These are phyloP conservation scores for Amblyopsis hoosieri DNA, from an alignment of 2,797 vertebrate species.

Conservation along the genomic window DNA sequence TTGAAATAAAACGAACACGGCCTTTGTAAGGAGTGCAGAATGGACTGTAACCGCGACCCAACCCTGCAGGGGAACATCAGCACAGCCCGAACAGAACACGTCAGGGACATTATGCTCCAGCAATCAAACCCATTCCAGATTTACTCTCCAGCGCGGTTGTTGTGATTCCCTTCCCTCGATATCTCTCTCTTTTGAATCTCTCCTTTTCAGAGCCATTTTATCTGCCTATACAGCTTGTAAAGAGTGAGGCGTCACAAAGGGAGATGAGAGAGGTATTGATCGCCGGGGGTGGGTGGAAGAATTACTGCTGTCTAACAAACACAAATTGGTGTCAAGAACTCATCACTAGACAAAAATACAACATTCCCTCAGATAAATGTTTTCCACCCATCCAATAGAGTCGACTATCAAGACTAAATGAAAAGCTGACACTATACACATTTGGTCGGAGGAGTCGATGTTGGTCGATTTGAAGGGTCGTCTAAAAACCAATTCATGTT, in stretches of 20 bases:
- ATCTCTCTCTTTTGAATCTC: slow-evolving; percentile 41
- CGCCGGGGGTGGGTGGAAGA: slow-evolving; percentile 48
- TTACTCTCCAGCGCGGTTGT: slow-evolving; percentile 51
- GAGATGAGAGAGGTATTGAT: slow-evolving; percentile 75
- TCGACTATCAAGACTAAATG: slow-evolving; percentile 13
- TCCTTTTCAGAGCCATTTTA: slow-evolving; percentile 59
- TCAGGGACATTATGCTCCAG: slow-evolving; percentile 60
- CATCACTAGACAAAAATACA: slow-evolving; percentile 60
- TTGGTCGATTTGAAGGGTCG: slow-evolving; percentile 28
- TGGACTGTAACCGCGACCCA: slow-evolving; percentile 35
- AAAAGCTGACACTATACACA: slow-evolving; percentile 26
- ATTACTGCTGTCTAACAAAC: slow-evolving; percentile 63
- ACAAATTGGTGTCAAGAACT: slow-evolving; percentile 71
- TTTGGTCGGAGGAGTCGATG: slow-evolving; percentile 27
- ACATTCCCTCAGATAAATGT: slow-evolving; percentile 57
- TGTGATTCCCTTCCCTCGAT: slow-evolving; percentile 46
- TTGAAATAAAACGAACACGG: neutral
- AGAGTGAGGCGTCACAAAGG: slow-evolving; percentile 55
- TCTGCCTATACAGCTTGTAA: slow-evolving; percentile 74
- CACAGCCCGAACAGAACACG: slow-evolving; percentile 47
- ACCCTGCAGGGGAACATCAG: slow-evolving; percentile 40
- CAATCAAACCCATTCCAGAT: slow-evolving; percentile 69
- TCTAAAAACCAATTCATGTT: slow-evolving; percentile 10
- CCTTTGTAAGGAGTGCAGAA: slow-evolving; percentile 2
- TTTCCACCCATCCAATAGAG: slow-evolving; percentile 39